Evolutionary conservation across 2,797 vertebrate genomes (phyloP), one percentile per base, ranked within the genome.

Genomic region (Miichthys miiuy): DNA sequence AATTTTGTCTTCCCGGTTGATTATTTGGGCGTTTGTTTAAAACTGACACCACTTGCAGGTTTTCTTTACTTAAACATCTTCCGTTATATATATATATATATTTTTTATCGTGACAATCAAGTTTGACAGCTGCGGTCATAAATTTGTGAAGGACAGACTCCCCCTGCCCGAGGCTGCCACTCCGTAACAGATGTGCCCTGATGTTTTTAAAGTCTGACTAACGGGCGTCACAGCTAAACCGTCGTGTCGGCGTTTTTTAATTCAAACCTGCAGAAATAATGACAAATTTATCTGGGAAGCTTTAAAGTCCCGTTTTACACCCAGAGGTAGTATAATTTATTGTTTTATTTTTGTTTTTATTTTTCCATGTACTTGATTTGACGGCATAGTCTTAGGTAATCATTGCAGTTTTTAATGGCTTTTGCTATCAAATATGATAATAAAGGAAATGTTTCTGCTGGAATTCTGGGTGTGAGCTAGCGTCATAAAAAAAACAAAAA

Each of bases 281-380:
- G 48, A 62, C 2, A 67, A 61, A 71, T 82, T 72, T 73, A 87
- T 83, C 85, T 85, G 87, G 87, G 84, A 88, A 90, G 69, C 72
- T 86, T 87, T 27, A 69, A 69, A 81, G 66, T 74, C 80, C 85
- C 27, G 6, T 87, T 90, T 88, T 82, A 92, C 87, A 87, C 87
- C 85, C 88, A 87, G 87, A 91, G 79, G 70, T 90, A 83, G 86
- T 88, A 90, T 95, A 94, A 94, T 95, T 95, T 95, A 93, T 94
- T 94, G 67, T 87, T 90, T 79, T 78, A 73, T 86, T 81, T 80
- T 85, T 79, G 23, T 83, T 90, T 85, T 88, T 81, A 67, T 81
- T 87, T 77, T 87, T 80, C 74, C 72, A 91, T 92, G 81, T 85
- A 89, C 89, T 93, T 94, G 88, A 94, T 93, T 80, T 91, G 74